phyloP scores from a whole-genome alignment of 1,140 invertebrate species.

The Zaprionus lachaisei region DNA sequence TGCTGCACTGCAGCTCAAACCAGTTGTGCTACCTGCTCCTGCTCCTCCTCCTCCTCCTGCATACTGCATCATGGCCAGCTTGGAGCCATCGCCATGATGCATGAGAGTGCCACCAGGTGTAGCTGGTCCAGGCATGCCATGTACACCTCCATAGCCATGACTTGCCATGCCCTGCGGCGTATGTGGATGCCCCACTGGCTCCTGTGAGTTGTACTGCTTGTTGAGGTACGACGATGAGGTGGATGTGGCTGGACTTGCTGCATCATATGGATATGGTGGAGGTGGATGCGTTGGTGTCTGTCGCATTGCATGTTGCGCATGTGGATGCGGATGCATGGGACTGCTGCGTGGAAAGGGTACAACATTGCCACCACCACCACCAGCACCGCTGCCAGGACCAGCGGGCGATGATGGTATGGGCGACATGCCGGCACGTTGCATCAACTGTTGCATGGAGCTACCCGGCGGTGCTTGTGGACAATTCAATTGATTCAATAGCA shows the following conservation, averaged over 20 bases:
- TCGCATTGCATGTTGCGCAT: conserved; percentile 31
- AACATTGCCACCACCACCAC: not conserved
- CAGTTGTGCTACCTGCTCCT: conserved; percentile 18
- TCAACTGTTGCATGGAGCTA: conserved; percentile 76
- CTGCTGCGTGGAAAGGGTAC: conserved; percentile 66
- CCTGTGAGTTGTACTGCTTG: conserved; percentile 91
- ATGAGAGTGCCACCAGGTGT: not conserved
- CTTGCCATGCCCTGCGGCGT: conserved; percentile 53
- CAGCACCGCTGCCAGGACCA: conserved; percentile 18
- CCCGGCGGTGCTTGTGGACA: conserved; percentile 76
- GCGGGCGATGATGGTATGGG: conserved; percentile 71
- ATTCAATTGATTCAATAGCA: conserved; percentile 76
- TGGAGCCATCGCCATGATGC: conserved; percentile 14
- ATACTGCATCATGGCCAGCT: conserved; percentile 64
- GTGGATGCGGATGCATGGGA: conserved; percentile 52
- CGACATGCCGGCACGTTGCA: conserved; percentile 77
- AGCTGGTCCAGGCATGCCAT: not conserved
- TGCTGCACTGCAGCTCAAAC: not conserved
- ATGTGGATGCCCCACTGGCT: conserved; percentile 73
- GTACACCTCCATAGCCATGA: conserved; percentile 21
- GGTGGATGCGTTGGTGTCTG: conserved; percentile 86
- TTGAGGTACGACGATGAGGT: conserved; percentile 91
- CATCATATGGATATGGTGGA: conserved; percentile 89
- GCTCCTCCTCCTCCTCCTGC: conserved; percentile 47
- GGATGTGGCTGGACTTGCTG: conserved; percentile 89